phyloP scores from a whole-genome alignment of 92 coral and sea anemone genomes.

The Muricea muricata region DNA sequence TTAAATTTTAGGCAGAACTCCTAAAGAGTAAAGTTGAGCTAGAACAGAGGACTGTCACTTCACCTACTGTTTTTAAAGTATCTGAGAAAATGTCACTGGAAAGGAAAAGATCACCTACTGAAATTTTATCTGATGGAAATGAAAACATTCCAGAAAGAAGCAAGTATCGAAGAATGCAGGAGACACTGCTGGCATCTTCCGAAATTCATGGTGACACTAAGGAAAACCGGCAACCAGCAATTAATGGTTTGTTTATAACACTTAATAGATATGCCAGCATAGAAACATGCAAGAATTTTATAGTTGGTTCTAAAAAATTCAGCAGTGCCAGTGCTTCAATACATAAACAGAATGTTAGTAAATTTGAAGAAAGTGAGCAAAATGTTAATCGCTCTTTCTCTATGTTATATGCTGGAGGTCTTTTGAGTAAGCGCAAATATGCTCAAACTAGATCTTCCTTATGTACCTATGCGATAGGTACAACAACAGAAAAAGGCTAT shows the following conservation, averaged over 20 bases:
- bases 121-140: constrained; percentile 36
- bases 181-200: too few relatives aligned
- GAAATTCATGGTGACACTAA: constrained; percentile 36
- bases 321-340: constrained; percentile 16
- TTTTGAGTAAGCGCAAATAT: constrained; percentile 54
- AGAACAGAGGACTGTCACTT: neutral
- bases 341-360: constrained; percentile 8
- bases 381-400: constrained; percentile 50
- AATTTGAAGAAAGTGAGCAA: constrained; percentile 46
- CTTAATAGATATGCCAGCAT: constrained; percentile 29
- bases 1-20: neutral
- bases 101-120: constrained; percentile 38
- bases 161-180: too few relatives aligned
- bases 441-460: constrained; percentile 51
- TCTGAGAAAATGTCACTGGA: constrained; percentile 36
- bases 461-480: constrained; percentile 58
- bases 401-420: constrained; percentile 57
- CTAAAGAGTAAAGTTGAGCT: neutral
- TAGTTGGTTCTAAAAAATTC: constrained; percentile 31
- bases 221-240: constrained; percentile 43
- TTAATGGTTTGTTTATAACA: constrained; percentile 57
- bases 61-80: constrained; percentile 49
- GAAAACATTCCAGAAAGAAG: constrained; percentile 37
- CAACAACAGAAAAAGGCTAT: constrained; percentile 62
- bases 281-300: constrained; percentile 19